phyloP scores from a whole-genome alignment of 2,797 vertebrate genomes.

The Balearica regulorum region DNA sequence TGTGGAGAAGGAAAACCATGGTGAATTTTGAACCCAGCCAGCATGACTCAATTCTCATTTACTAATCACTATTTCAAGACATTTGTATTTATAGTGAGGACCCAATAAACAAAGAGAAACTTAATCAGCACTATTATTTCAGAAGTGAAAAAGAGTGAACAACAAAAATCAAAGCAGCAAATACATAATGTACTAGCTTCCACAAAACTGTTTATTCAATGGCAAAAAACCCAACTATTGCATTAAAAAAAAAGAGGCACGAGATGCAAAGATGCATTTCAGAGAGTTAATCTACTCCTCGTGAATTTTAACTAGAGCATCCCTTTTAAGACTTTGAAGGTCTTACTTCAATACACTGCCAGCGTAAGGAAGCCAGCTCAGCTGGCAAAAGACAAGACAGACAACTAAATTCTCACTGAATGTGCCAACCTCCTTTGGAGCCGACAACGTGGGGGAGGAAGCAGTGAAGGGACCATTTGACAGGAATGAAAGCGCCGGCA shows the following conservation, averaged over 20 bases:
- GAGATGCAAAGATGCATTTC: conserved; percentile 47
- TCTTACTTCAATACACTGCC: conserved; percentile 62
- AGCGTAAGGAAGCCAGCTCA: conserved; percentile 65
- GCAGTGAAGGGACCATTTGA: neutral
- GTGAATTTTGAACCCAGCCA: neutral
- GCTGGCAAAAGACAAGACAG: conserved; percentile 52
- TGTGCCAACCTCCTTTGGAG: neutral
- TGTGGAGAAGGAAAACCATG: neutral
- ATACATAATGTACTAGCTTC: neutral
- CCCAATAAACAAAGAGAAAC: neutral
- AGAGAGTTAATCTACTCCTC: conserved; percentile 64
- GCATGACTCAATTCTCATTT: neutral
- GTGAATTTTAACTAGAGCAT: conserved; percentile 59
- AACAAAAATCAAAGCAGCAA: neutral
- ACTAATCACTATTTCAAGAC: neutral
- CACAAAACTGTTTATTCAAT: conserved; percentile 45
- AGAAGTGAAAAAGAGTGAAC: neutral
- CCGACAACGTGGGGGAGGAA: neutral
- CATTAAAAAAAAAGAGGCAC: neutral
- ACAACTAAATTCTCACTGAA: neutral
- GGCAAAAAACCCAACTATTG: neutral
- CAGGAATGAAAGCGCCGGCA: neutral
- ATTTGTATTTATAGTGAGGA: neutral
- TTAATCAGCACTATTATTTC: neutral
- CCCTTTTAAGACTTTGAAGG: conserved; percentile 50